Conservation (phyloP, 2,113 vertebrate species). For the Rhegmatorhina hoffmannsi region DNA sequence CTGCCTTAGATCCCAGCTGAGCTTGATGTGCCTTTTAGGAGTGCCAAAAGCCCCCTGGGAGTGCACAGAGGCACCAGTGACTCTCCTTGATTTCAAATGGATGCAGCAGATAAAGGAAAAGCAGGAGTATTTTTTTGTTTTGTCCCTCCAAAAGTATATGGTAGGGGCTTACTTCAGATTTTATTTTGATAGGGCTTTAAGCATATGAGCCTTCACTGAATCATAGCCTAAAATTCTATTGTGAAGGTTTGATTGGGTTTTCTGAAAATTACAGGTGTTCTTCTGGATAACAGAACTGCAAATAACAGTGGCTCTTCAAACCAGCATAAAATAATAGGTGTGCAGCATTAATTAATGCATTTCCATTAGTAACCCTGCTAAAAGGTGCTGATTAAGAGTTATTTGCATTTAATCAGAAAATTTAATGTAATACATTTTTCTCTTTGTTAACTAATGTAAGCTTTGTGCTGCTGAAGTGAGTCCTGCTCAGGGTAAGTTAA, state of each 20-base stretch:
- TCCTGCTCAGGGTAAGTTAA: slow-evolving; percentile 1
- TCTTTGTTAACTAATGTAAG: slow-evolving; percentile 40
- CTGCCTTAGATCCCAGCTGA: background rate
- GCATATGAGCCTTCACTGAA: background rate
- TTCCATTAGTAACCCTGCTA: slow-evolving; percentile 34
- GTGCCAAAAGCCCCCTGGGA: background rate
- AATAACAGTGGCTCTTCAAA: slow-evolving; percentile 7
- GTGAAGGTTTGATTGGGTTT: background rate
- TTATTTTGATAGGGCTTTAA: background rate
- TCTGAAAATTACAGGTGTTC: background rate
- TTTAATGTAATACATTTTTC: slow-evolving; percentile 21
- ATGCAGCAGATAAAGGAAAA: background rate
- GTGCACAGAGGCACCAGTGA: background rate
- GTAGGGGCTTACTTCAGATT: background rate
- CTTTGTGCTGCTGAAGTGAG: slow-evolving; percentile 15
- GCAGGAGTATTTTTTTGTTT: background rate
- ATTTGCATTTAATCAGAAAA: slow-evolving; percentile 61
- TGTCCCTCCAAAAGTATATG: background rate
- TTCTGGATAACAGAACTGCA: slow-evolving; percentile 2
- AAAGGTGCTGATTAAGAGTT: slow-evolving; percentile 40
- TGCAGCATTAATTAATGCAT: slow-evolving; percentile 43
- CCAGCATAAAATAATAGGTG: slow-evolving; percentile 6
- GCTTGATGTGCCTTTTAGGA: background rate
- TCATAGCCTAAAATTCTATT: background rate
- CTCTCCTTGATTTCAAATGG: background rate